Conservation (phyloP, 35 echinoderm and acorn worm species). For the Stichopus chloronotus region DNA sequence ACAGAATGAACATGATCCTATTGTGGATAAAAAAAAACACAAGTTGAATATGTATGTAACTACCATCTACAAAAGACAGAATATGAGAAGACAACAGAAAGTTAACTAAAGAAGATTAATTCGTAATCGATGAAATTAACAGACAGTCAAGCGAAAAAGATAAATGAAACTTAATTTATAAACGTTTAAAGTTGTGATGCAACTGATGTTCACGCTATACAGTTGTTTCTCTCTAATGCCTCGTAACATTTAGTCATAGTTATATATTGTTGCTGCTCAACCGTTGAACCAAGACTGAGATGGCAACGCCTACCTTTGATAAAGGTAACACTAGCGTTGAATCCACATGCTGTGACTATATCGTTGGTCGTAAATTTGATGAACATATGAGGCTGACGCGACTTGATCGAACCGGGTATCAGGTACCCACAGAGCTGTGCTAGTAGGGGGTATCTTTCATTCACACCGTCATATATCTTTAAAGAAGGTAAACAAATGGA, state of each 20-base stretch:
- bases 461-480: background rate
- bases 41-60: background rate
- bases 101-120: no score
- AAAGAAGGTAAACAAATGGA: background rate
- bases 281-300: no score
- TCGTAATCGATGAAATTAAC: no score
- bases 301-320: background rate
- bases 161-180: no score
- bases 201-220: no score
- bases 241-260: no score
- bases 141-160: no score
- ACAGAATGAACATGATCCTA: background rate
- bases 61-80: no score
- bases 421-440: background rate
- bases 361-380: slow-evolving; percentile 14
- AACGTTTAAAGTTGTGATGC: no score
- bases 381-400: background rate
- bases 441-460: background rate
- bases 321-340: background rate
- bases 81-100: no score
- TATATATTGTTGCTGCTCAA: no score
- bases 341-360: background rate
- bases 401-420: background rate
- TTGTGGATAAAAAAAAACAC: background rate
- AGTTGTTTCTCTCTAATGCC: no score